Conservation (phyloP, 2,113 vertebrate species). For the Nettapus auritus region DNA sequence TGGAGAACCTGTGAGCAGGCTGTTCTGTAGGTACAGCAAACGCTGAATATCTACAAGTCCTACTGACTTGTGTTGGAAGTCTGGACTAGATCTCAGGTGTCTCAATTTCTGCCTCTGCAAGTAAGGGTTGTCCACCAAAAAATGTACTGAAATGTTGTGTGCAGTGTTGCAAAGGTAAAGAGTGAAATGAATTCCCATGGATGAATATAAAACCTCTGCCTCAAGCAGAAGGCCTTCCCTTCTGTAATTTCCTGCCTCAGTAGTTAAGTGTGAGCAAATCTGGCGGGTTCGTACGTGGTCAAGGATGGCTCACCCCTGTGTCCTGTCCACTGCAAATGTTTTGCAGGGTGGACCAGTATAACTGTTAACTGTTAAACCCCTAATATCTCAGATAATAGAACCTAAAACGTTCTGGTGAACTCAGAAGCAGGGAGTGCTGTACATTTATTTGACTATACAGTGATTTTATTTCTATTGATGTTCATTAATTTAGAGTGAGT, state of each 20-base stretch:
- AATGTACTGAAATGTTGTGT: background rate
- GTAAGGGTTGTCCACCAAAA: background rate
- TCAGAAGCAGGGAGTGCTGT: background rate
- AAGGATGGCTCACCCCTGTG: background rate
- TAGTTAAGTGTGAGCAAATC: background rate
- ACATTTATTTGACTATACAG: background rate
- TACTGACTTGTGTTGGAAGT: background rate
- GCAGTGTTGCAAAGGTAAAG: background rate
- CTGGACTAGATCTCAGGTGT: background rate
- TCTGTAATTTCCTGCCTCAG: background rate
- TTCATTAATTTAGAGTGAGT: background rate
- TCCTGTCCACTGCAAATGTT: background rate
- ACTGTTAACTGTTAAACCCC: background rate
- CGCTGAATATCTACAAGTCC: background rate
- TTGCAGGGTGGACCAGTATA: background rate
- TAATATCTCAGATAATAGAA: background rate
- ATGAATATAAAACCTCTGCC: background rate
- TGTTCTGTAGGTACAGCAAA: background rate
- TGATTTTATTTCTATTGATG: background rate
- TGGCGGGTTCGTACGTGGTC: background rate
- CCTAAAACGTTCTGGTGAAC: background rate
- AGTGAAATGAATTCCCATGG: background rate
- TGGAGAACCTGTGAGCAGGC: background rate
- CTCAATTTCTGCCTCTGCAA: background rate
- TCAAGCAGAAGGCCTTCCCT: background rate